phyloP scores from a whole-genome alignment of 1,140 invertebrate genomes.

The Pseudomyrmex dendroicus region DNA sequence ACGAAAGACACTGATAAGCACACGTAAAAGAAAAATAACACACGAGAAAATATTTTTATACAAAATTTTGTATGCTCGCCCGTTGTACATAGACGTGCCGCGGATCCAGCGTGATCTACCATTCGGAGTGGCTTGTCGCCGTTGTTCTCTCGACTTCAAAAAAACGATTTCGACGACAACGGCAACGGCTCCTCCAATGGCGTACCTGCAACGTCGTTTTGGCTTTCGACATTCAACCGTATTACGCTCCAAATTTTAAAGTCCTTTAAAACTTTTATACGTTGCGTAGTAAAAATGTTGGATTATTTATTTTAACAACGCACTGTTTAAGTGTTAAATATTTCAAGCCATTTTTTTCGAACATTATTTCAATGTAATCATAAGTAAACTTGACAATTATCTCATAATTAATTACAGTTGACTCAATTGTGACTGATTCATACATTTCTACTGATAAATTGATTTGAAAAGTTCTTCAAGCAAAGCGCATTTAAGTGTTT shows the following conservation, averaged over 20 bases:
- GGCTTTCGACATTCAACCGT: constrained; percentile 37
- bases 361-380: not conserved
- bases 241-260: constrained; percentile 44
- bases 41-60: constrained; percentile 83
- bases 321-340: not conserved
- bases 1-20: not conserved
- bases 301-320: constrained; percentile 32
- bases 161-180: not conserved
- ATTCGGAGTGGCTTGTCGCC: not conserved
- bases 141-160: too few species aligned
- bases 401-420: too few species aligned
- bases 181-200: constrained; percentile 7
- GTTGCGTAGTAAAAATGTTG: constrained; percentile 29
- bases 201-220: constrained; percentile 35
- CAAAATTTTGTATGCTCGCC: constrained; percentile 83
- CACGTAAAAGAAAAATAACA: constrained; percentile 72
- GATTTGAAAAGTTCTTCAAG: too few species aligned
- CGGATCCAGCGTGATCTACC: constrained; percentile 17
- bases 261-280: constrained; percentile 22
- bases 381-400: too few species aligned
- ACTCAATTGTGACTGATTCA: too few species aligned
- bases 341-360: not conserved
- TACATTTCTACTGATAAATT: too few species aligned
- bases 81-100: constrained; percentile 70
- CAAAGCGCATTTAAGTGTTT: too few species aligned